phyloP scores from a whole-genome alignment of 2,888 invertebrate species.

The Augiades crinisus region DNA sequence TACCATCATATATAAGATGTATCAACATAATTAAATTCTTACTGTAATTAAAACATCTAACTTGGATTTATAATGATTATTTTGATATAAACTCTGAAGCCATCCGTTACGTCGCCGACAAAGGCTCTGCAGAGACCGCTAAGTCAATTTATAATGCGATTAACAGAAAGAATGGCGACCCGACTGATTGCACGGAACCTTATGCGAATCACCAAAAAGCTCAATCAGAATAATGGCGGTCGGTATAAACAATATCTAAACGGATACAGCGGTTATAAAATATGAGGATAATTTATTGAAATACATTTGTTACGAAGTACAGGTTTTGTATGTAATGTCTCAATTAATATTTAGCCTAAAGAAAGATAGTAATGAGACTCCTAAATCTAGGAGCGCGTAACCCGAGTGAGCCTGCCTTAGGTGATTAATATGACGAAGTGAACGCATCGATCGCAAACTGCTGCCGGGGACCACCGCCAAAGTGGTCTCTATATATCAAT shows the following conservation, averaged over 20 bases:
- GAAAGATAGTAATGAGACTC: slow-evolving; percentile 70
- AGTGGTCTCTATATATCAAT: not conserved
- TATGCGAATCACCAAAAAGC: slow-evolving; percentile 58
- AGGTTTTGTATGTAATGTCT: slow-evolving; percentile 67
- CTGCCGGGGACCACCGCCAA: slow-evolving; percentile 52
- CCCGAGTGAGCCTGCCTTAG: slow-evolving; percentile 67
- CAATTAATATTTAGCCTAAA: slow-evolving; percentile 79
- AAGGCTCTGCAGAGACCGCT: slow-evolving; percentile 61
- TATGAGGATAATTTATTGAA: slow-evolving; percentile 51
- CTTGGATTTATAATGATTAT: slow-evolving; percentile 58
- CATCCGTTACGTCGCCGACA: slow-evolving; percentile 68
- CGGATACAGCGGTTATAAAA: slow-evolving; percentile 30
- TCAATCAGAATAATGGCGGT: slow-evolving; percentile 52
- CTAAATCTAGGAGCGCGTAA: slow-evolving; percentile 74
- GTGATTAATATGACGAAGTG: slow-evolving; percentile 75
- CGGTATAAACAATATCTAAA: slow-evolving; percentile 52
- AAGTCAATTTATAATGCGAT: slow-evolving; percentile 77
- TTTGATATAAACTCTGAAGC: slow-evolving; percentile 59
- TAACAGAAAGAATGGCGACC: slow-evolving; percentile 71
- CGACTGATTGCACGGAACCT: slow-evolving; percentile 66
- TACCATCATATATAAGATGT: too few relatives aligned
- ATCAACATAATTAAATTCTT: too few relatives aligned
- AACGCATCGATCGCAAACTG: slow-evolving; percentile 54
- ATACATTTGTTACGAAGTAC: slow-evolving; percentile 56
- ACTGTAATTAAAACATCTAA: slow-evolving; percentile 57